Conservation (phyloP, 23 tunicate species). For the Phallusia fumigata region DNA sequence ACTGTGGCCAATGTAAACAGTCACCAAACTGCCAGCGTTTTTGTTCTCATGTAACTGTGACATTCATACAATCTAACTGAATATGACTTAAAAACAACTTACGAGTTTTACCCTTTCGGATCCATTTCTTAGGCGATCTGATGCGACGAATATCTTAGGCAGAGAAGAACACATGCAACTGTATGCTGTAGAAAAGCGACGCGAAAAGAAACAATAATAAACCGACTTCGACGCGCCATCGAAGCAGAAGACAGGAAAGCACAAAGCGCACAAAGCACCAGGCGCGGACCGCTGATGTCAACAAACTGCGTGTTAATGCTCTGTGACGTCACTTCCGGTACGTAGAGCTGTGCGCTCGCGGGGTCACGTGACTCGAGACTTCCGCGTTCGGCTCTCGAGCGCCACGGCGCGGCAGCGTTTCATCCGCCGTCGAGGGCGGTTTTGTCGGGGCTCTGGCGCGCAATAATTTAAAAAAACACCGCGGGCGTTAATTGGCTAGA, state of each 20-base stretch:
- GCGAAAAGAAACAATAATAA: not conserved
- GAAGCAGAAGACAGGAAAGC: too few relatives aligned
- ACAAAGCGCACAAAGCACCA: too few relatives aligned
- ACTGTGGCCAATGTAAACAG: too few relatives aligned
- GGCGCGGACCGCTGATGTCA: not conserved
- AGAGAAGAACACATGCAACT: too few relatives aligned
- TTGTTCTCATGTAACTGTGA: too few relatives aligned
- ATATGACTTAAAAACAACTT: too few relatives aligned
- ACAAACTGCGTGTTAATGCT: conserved; percentile 13
- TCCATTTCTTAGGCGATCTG: too few relatives aligned
- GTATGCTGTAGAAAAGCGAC: too few relatives aligned
- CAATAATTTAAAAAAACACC: conserved; percentile 8
- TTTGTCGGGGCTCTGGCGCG: not conserved
- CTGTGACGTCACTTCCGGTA: conserved; percentile 5
- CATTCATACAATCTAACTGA: too few relatives aligned
- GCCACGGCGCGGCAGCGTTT: not conserved
- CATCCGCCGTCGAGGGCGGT: not conserved
- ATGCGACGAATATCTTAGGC: too few relatives aligned
- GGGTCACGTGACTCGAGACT: not conserved
- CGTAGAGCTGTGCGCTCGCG: not conserved
- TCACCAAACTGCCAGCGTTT: too few relatives aligned
- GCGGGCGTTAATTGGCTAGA: conserved; percentile 14
- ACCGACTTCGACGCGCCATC: not conserved
- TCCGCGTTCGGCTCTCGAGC: not conserved
- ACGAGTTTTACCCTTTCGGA: too few relatives aligned